Base-by-base conservation (phyloP, 2,888 invertebrate species). In the Alitta virens region DNA sequence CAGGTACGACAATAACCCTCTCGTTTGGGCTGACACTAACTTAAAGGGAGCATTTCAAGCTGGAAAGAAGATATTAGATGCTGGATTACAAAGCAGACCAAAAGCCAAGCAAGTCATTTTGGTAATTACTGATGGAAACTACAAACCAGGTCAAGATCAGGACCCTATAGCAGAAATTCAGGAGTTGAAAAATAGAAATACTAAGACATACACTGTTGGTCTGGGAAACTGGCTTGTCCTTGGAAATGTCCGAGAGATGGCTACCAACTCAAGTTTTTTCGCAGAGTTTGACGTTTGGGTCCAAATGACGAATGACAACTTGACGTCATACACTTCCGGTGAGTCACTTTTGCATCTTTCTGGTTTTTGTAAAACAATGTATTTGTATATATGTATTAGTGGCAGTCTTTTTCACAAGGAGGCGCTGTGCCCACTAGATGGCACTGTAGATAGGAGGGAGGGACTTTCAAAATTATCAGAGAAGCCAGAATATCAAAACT, bases 101-200 rank as follows among this genome's bases (percentile, higher is more conserved):
- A 25, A 16, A 27, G 64, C 56, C 21, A 61, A 50, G 16, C 64
- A 64, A 56, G 63, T 68, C 12, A 43, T 66, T 16, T 5, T 66
- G 12, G 27, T 66, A 42, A 25, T 66, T 2, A 66, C 63, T 24
- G 66, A 66, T 21, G 66, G 66, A 1, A 56, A 61, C 25, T 66
- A 62, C 62, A 21, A 27, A 18, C 14, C 25, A 12, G 27, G 18
- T 7, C n/a, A 59, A 5, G 25, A 18, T 2, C 18, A 57, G 12
- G 66, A 63, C 21, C 66, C 66, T 2, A 25, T 25, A n/a, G 3
- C 18, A 1, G 16, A 38, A 9, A 40, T 27, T 16, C 27, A 56
- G n/a, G n/a, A 18, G 14, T 49, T 66, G 7, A 53, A 38, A 24
- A 33, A 55, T n/a, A 33, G 18, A 14, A 56, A 52, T 7, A n/a